These are phyloP conservation scores for Chaetodon trifascialis DNA, from an alignment of 2,113 vertebrate species.

Conservation along the genomic window DNA sequence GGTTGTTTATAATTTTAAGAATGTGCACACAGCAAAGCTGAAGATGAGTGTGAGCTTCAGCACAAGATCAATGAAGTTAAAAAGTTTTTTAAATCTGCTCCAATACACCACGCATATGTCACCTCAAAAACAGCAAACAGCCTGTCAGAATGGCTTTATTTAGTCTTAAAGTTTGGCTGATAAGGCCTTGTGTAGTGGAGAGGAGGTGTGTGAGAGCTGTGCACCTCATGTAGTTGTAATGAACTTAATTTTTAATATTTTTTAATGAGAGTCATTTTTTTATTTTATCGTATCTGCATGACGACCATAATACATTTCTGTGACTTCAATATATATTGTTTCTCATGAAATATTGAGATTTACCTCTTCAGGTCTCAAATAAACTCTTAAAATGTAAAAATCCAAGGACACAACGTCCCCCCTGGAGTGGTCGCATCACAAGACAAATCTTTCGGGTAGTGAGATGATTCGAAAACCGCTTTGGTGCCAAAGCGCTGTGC, in stretches of 20 bases:
- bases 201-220: not conserved
- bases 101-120: no score
- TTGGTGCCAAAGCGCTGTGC: not conserved
- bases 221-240: no score
- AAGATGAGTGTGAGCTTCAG: not conserved
- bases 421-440: not conserved
- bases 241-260: not conserved
- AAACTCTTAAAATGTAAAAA: not conserved
- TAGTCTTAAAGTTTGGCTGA: not conserved
- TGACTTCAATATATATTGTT: not conserved
- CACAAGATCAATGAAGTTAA: not conserved
- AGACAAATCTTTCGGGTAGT: not conserved
- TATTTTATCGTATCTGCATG: not conserved
- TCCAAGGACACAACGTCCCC: not conserved
- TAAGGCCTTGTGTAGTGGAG: not conserved
- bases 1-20: not conserved
- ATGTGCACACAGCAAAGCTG: not conserved
- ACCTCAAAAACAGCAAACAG: not conserved
- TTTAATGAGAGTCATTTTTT: not conserved
- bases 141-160: not conserved
- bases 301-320: not conserved
- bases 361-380: not conserved
- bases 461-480: not conserved
- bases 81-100: not conserved
- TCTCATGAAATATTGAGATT: not conserved